Conservation (phyloP, 2,888 invertebrate species). For the Heliconius ismenius region DNA sequence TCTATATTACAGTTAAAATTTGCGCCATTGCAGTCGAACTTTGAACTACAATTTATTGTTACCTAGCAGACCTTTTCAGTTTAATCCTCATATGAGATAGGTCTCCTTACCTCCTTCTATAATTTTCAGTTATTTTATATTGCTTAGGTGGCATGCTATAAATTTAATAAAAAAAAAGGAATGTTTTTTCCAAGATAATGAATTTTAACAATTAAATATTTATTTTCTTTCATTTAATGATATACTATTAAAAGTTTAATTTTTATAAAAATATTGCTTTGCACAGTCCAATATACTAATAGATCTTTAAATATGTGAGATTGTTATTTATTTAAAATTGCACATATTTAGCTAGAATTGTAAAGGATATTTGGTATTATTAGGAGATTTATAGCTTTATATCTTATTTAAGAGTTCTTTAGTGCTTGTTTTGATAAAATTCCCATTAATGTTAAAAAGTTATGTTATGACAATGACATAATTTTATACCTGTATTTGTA, state of each 20-base stretch:
- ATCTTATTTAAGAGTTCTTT: constrained; percentile 4
- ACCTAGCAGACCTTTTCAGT: too few species aligned
- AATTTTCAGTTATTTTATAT: neutral
- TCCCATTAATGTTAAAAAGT: constrained; percentile 8
- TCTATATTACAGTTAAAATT: too few species aligned
- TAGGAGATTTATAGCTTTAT: constrained; percentile 10
- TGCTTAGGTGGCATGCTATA: neutral
- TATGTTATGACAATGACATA: constrained; percentile 24
- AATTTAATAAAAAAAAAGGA: constrained; percentile 5
- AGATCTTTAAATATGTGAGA: constrained; percentile 18
- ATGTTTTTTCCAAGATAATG: constrained; percentile 17
- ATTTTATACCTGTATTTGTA: constrained; percentile 15
- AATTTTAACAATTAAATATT: constrained; percentile 9
- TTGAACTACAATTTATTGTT: too few species aligned
- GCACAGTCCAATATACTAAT: constrained; percentile 21
- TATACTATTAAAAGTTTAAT: constrained; percentile 28
- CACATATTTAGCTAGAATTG: constrained; percentile 21
- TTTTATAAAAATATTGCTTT: constrained; percentile 35
- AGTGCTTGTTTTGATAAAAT: constrained; percentile 15
- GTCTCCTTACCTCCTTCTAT: neutral
- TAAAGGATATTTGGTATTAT: constrained; percentile 6
- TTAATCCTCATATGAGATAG: too few species aligned
- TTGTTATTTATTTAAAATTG: constrained; percentile 24
- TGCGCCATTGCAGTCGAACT: too few species aligned
- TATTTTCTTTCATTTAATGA: constrained; percentile 21